Evolutionary conservation across 2,113 vertebrate genomes (phyloP), one percentile per base, ranked within the genome.

Genomic region (Bujurquina vittata): DNA sequence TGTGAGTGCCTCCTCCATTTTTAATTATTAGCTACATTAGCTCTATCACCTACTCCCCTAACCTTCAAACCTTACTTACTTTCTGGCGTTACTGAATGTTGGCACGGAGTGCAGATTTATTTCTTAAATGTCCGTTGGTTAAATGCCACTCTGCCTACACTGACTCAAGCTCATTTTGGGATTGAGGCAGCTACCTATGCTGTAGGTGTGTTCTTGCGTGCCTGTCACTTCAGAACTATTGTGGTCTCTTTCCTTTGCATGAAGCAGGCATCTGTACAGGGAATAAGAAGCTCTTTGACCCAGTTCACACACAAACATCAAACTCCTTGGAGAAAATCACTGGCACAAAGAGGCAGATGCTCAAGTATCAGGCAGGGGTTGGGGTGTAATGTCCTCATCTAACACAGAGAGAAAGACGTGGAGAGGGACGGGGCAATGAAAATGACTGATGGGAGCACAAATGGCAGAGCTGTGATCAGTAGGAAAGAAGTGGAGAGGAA

Each of bases 361-460:
- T 86, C 46, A 61, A 84, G 75, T 87, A 75, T 88, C 85, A 87
- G 73, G 83, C 62, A 74, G 77, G 86, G 85, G 78, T 87, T n/a
- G 69, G 62, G 81, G 80, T 55, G 80, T 79, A 77, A 77, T 84
- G 87, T 85, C 86, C 86, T 90, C 85, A 67, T 90, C 88, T 86
- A 75, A 90, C 87, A 74, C 17, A 22, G 69, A 82, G 79, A 82
- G 82, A 54, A 80, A 65, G 80, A 83, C 23, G 26, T 33, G 57
- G 61, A 88, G 86, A 93, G 65, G 87, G 87, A 85, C 87, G 74
- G 74, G 79, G 88, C 88, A 77, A 89, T 91, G 89, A 92, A 93
- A 93, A 91, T 93, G 92, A 94, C 56, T 88, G 93, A 94, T 93
- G 90, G 86, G 52, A 81, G 57, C 79, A 62, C 77, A 92, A 94